Evolutionary conservation across 2,888 invertebrate genomes (phyloP).

Genomic region (Aromia moschata): DNA sequence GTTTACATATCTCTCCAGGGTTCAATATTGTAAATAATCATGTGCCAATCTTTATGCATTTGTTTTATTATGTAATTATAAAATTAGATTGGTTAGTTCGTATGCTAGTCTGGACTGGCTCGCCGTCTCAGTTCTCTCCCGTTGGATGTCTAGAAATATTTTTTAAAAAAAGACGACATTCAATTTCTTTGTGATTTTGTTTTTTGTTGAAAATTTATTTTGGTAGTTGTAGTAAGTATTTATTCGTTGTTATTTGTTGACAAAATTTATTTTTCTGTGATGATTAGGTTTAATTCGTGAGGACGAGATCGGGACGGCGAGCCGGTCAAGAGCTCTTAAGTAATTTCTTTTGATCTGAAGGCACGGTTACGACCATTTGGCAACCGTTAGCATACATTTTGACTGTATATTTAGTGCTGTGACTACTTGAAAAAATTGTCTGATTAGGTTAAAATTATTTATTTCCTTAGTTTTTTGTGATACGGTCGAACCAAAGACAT

Average conservation of each 20-base stretch:
- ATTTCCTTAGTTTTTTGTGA: conserved; percentile 59
- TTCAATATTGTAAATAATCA: conserved; percentile 62
- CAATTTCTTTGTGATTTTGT: conserved; percentile 38
- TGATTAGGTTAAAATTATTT: conserved; percentile 61
- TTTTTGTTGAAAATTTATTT: conserved; percentile 39
- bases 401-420: conserved; percentile 65
- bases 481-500: conserved; percentile 63
- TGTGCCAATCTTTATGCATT: conserved; percentile 62
- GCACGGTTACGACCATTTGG: conserved; percentile 56
- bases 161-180: conserved; percentile 37
- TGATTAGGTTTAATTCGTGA: conserved; percentile 42
- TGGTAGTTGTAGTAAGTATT: conserved; percentile 36
- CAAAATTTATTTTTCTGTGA: conserved; percentile 42
- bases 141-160: conserved; percentile 36
- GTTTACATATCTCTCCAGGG: conserved; percentile 65
- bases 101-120: conserved; percentile 32
- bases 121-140: conserved; percentile 10
- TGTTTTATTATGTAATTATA: conserved; percentile 48
- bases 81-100: conserved; percentile 42
- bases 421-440: conserved; percentile 58
- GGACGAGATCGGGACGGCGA: conserved; percentile 13
- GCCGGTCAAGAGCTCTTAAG: conserved; percentile 28
- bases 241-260: conserved; percentile 44
- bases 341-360: conserved; percentile 50
- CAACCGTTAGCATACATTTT: conserved; percentile 56